Evolutionary conservation across 2,797 vertebrate genomes (phyloP), one percentile per base, ranked within the genome.

Genomic region (Peromyscus attwateri): DNA sequence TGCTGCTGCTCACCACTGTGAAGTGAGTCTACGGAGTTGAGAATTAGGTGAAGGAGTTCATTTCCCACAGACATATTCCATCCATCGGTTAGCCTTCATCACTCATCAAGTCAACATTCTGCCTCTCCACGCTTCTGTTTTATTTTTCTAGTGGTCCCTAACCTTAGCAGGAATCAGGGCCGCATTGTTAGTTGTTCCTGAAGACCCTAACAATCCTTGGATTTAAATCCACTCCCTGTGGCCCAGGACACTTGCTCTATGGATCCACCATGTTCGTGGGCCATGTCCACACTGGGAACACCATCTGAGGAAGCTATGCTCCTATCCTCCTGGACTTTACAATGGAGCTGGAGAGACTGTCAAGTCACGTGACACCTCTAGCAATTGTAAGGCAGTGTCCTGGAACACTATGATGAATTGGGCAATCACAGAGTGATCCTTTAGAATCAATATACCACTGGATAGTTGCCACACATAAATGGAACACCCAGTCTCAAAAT

Each of bases 271-370:
- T 2, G 29, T 0, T 19, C 49, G 9, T 0, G 77, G 29, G 40
- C 4, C 8, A 13, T 23, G 52, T 14, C 0, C 0, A 0, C 0
- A 17, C 76, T 23, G 0, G 6, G 0, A n/a, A 7, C 12, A 12
- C 46, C 27, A 40, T 23, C 37, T 52, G 9, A 75, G 66, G 75
- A 70, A 55, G 52, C 10, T 1, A 3, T 0, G 37, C 2, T 68
- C 19, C 31, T 10, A 8, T 52, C 55, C 64, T 87, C 40, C 76
- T 12, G 6, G 75, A 80, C 21, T 66, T 83, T 8, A 0, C n/a
- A 40, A 3, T 4, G 11, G 14, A 17, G 46, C 80, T 14, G 9
- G 75, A 73, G 23, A 40, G n/a, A 12, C 9, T 4, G 25, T 1
- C 21, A 83, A 71, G 62, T 0, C 81, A n/a, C 1, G 6, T 37